Evolutionary conservation across 2,113 vertebrate genomes (phyloP), one percentile per base, ranked within the genome.

Genomic region (Tauraco erythrolophus): DNA sequence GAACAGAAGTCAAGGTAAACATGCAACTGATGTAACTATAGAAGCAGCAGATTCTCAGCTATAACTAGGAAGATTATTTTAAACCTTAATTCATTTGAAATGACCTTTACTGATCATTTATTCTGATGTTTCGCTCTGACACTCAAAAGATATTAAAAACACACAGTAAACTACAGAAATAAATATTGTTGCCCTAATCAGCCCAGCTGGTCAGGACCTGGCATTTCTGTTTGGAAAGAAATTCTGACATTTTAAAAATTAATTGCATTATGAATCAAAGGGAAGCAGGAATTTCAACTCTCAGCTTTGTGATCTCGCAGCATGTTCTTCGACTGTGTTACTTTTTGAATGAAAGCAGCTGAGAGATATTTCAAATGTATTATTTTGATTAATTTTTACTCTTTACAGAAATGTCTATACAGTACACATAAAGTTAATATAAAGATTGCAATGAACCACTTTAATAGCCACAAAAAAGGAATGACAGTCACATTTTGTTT

Each of bases 61-160:
- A 27, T 28, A 50, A 41, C 22, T 53, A 16, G 33, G n/a, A n/a
- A 75, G 30, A 21, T 22, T 82, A 83, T 74, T n/a, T 31, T 3
- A 0, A 79, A 60, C 33, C 76, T 71, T 53, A 83, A 35, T 9
- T 80, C 6, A 58, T 92, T 94, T 83, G 35, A 27, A 57, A 84
- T 91, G 75, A 93, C 78, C 62, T 95, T 95, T 97, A 65, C 10
- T 62, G 54, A 79, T 92, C 17, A 80, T 83, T 86, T 83, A 66
- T 91, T 81, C 65, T 93, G 33, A 69, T 69, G 70, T 68, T 85
- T 94, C 70, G 23, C 45, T 91, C 37, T 57, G 62, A 37, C 31
- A 66, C 54, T 70, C 18, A 74, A 76, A 82, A 77, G 37, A 74
- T 14, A 50, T 39, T 57, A 88, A 93, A 90, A 88, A n/a, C 75